Conservation (phyloP, 53 echinoderm and acorn worm genomes). For the Glandiceps talaboti region DNA sequence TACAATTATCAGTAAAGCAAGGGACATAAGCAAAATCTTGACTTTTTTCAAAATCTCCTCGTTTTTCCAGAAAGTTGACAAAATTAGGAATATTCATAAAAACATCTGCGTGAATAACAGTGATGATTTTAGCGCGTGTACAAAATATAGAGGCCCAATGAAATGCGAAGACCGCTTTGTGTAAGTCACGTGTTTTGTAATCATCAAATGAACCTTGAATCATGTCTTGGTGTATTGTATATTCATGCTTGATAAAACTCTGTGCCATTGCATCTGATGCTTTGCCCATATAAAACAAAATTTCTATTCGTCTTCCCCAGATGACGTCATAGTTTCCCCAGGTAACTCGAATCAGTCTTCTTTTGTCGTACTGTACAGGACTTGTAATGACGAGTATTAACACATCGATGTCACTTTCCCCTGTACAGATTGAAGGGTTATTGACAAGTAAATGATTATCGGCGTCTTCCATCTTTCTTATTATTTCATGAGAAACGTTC, state of each 20-base stretch:
- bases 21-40: not conserved
- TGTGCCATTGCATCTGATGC: not conserved
- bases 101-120: constrained; percentile 16
- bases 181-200: constrained; percentile 4
- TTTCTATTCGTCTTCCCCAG: not conserved
- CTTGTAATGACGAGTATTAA: not conserved
- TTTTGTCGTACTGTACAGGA: not conserved
- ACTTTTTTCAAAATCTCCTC: not conserved
- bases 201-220: constrained; percentile 17
- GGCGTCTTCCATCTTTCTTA: not conserved
- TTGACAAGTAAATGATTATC: not conserved
- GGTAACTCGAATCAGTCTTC: not conserved
- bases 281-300: constrained; percentile 12
- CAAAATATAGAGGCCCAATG: constrained; percentile 20
- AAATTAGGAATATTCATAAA: constrained; percentile 14
- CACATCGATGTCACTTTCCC: not conserved
- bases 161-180: constrained; percentile 18
- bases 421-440: not conserved
- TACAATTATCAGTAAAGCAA: not conserved
- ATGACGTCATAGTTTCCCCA: not conserved
- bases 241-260: constrained; percentile 8
- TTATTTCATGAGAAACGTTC: not conserved
- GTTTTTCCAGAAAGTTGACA: constrained; percentile 7
- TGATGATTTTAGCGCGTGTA: constrained; percentile 7
- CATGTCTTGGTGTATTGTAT: constrained; percentile 8